Evolutionary conservation across 2,113 vertebrate species (phyloP).

Genomic region (Anolis sagrei): DNA sequence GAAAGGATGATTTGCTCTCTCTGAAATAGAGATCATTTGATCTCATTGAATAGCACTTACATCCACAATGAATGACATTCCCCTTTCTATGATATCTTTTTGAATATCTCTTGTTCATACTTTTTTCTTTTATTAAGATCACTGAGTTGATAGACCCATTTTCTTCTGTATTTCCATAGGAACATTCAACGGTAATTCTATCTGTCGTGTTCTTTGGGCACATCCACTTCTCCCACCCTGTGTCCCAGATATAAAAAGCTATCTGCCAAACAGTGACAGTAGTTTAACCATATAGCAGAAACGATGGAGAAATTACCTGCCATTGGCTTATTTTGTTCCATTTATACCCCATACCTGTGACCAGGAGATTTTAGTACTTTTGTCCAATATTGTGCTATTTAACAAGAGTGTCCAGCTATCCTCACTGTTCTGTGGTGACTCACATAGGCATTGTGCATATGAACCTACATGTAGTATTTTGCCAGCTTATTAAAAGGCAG

Average conservation of each 20-base stretch:
- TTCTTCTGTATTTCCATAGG: conserved; percentile 3
- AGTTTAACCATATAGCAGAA: not conserved
- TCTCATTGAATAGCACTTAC: conserved; percentile 6
- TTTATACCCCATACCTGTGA: not conserved
- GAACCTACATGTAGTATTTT: not conserved
- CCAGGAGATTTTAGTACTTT: not conserved
- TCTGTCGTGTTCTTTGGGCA: not conserved
- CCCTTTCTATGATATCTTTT: not conserved
- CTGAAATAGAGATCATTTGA: not conserved
- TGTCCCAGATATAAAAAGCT: not conserved
- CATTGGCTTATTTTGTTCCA: not conserved
- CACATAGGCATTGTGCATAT: not conserved
- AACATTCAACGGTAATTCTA: not conserved
- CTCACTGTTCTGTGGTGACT: not conserved
- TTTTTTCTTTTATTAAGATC: conserved; percentile 9
- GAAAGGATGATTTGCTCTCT: conserved; percentile 6
- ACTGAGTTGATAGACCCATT: not conserved
- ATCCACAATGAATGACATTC: not conserved
- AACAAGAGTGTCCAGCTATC: not conserved
- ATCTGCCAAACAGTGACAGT: not conserved
- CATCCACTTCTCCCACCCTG: rapidly evolving
- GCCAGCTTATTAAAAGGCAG: not conserved
- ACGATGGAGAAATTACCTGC: rapidly evolving
- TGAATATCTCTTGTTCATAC: not conserved
- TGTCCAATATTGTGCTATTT: not conserved